Base-by-base conservation (phyloP, 2,113 vertebrate genomes). In the Amazona vittata region DNA sequence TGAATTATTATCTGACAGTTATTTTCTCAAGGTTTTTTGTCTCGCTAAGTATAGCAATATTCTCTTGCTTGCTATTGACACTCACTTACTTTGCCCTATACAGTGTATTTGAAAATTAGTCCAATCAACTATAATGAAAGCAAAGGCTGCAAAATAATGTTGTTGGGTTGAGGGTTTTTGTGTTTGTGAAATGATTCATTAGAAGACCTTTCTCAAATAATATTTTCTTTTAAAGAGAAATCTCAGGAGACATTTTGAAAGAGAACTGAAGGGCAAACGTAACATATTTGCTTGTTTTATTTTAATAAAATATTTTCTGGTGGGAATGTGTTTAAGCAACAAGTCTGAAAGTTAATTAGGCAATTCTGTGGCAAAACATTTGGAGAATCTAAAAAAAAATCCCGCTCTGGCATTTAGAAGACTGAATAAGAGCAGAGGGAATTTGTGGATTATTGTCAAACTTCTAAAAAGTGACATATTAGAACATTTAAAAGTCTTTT, bases 401-500 rank as follows among this genome's bases (percentile, higher is more conserved):
- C 39, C 60, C 25, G 80, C 19, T 86, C 79, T 93, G 78, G 64
- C 44, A 76, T 94, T 94, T 83, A 87, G 50, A 91, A 94, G 19
- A 80, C 41, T 92, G 52, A 68, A 60, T 84, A 93, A 90, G 78
- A 89, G 69, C 73, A 83, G 69, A 86, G 74, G 85, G 94, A 96
- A 94, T 94, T 86, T 85, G 68, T 69, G 73, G 49, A 77, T 89
- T 96, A 49, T 78, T 95, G 87, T 96, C 86, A 94, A 92, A 89
- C 69, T 89, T 96, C 95, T 75, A 71, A 95, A 96, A 95, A 96
- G 62, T 57, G 64, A 16, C 55, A 29, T 84, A 83, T 90, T 75
- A 94, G 75, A 95, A 73, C 52, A 94, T 78, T 85, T 91, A 78
- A 96, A 94, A 95, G 39, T 84, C 92, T 94, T 96, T 60, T 95